These are phyloP conservation scores for Garrulus glandarius DNA, from an alignment of 2,797 vertebrate genomes.

Conservation along the genomic window DNA sequence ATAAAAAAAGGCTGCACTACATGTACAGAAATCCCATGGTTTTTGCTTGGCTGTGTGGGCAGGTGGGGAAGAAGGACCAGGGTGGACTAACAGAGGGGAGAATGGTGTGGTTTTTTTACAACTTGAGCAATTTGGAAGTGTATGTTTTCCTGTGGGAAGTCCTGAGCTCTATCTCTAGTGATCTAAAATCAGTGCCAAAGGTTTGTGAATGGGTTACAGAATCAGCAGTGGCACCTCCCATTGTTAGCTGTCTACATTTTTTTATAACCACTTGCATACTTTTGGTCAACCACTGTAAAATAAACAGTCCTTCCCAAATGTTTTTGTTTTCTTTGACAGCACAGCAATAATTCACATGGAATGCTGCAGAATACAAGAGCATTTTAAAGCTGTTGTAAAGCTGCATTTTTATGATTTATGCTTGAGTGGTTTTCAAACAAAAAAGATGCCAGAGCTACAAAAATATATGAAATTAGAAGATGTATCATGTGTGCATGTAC, in stretches of 20 bases:
- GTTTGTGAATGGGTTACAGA: constrained; percentile 75
- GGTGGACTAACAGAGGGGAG: background rate
- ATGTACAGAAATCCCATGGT: background rate
- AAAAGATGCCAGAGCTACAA: constrained; percentile 37
- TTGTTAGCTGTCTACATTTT: constrained; percentile 77
- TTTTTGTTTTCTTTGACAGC: constrained; percentile 82
- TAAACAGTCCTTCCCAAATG: constrained; percentile 82
- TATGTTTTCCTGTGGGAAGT: constrained; percentile 33
- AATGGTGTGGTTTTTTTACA: background rate
- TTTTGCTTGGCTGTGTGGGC: background rate
- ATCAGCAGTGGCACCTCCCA: constrained; percentile 74
- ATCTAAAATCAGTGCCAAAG: constrained; percentile 63
- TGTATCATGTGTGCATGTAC: background rate
- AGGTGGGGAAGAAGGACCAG: background rate
- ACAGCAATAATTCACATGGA: constrained; percentile 77
- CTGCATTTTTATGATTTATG: constrained; percentile 63
- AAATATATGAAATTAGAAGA: constrained; percentile 4
- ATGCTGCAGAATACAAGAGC: constrained; percentile 67
- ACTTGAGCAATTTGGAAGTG: background rate
- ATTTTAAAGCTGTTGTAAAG: constrained; percentile 59
- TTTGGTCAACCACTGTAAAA: constrained; percentile 85
- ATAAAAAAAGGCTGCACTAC: background rate
- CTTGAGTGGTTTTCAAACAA: constrained; percentile 49
- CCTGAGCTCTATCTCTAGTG: constrained; percentile 4
- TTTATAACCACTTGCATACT: constrained; percentile 80